These are phyloP conservation scores for Himalopsyche anomala DNA, from an alignment of 2,888 invertebrate genomes.

Conservation along the genomic window DNA sequence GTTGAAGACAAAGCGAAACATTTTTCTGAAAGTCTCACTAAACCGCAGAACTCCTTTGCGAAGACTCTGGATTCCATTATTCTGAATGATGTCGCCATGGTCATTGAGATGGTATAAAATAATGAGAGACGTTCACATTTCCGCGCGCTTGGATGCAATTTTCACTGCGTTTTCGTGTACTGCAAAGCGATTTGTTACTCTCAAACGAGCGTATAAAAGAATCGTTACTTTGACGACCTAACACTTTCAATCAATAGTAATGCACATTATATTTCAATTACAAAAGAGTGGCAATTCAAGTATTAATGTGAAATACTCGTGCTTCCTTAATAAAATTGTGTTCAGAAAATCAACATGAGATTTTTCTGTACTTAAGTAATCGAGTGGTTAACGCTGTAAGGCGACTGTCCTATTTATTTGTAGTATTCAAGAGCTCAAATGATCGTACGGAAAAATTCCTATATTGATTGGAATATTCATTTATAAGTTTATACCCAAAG, in stretches of 20 bases:
- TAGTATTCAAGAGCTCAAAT: too few species aligned
- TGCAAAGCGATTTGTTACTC: constrained; percentile 21
- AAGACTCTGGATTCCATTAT: constrained; percentile 1
- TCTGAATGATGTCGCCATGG: constrained; percentile 36
- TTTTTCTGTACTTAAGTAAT: too few species aligned
- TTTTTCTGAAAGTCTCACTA: not conserved
- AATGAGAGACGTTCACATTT: constrained; percentile 37
- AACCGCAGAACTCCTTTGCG: not conserved
- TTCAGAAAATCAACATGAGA: too few species aligned
- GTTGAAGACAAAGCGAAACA: not conserved
- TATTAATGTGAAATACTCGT: too few species aligned
- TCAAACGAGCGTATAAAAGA: constrained; percentile 22
- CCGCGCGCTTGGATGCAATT: constrained; percentile 34
- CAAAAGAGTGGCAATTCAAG: too few species aligned
- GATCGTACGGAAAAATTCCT: too few species aligned
- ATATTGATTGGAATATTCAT: too few species aligned
- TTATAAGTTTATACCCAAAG: too few species aligned
- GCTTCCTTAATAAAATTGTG: too few species aligned
- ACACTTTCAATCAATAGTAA: not conserved
- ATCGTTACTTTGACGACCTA: constrained; percentile 23
- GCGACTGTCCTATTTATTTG: too few species aligned
- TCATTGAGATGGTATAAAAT: constrained; percentile 36
- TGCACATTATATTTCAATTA: too few species aligned
- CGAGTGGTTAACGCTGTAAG: too few species aligned
- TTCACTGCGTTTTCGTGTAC: constrained; percentile 24